Base-by-base conservation (phyloP, 2,113 vertebrate species). In the Forbesichthys agassizii region DNA sequence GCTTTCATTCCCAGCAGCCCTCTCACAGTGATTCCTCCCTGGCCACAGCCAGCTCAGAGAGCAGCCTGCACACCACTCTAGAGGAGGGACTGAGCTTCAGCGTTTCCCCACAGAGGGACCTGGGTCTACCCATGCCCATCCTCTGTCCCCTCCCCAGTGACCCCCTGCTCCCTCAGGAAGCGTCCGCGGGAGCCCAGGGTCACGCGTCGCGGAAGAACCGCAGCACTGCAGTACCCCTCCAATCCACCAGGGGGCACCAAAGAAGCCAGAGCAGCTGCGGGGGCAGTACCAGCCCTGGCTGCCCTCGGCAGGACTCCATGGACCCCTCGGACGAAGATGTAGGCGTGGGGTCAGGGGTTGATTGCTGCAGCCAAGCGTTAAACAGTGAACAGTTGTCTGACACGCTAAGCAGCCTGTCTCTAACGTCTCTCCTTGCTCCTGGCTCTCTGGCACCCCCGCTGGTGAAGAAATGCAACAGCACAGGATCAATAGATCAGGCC, bases 391-490 rank as follows among this genome's bases (percentile, higher is more conserved):
- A 90, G 60, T 80, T 88, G 69, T 95, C 95, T 0, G 96, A 97
- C 88, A 93, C 94, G 3, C 87, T 96, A 52, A 96, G 95, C 90
- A 97, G 95, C 85, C 93, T 97, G 51, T 98, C 96, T 0, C 91
- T 99, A 68, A 95, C 94, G 0, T 96, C 97, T 0, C 92, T 97
- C 61, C 94, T 96, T 85, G 91, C 86, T 0, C 90, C 90, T 0
- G 78, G 92, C 3, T 89, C 89, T 16, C 80, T 89, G 62, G 88
- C 75, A 0, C 90, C 90, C 0, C 88, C 91, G 0, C 87, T 93
- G 78, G 88, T 91, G 53, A 94, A 97, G 81, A 95, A 95, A 82
- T 95, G 94, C 86, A 94, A 94, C 92, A 98, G 97, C 92, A 95
- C 95, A 62, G 95, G 96, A 75, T 95, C 95, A 70, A 89, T 98